Evolutionary conservation across 2,797 vertebrate species (phyloP).

Genomic region (Chelonia mydas): DNA sequence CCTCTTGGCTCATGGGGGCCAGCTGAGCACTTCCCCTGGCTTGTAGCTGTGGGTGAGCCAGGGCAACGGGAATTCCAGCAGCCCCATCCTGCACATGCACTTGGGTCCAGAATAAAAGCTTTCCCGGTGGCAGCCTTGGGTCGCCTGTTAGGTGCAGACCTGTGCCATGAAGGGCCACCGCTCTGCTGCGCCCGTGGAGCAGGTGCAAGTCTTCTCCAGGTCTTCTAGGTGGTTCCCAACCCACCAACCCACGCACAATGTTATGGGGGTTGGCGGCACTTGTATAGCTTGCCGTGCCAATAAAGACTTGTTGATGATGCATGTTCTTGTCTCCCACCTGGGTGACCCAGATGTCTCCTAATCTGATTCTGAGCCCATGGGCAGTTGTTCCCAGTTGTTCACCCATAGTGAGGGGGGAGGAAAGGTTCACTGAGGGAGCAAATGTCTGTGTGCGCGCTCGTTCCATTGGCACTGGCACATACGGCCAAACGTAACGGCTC

Average conservation of each 20-base stretch:
- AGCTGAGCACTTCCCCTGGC: background rate
- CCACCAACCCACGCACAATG: background rate
- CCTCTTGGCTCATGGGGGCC: no score
- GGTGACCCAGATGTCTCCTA: background rate
- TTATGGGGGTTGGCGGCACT: background rate
- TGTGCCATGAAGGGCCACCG: background rate
- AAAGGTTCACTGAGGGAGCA: background rate
- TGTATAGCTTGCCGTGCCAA: background rate
- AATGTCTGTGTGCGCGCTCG: background rate
- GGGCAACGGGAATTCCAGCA: background rate
- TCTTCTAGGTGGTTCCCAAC: background rate
- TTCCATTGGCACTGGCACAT: background rate
- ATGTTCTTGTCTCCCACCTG: background rate
- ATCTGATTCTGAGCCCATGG: background rate
- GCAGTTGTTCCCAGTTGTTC: background rate
- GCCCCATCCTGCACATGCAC: background rate
- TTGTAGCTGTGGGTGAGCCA: background rate
- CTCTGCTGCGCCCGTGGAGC: background rate
- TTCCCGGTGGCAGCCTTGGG: background rate
- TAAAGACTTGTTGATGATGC: background rate
- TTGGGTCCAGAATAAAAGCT: background rate
- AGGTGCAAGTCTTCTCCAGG: background rate
- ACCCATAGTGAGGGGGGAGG: background rate
- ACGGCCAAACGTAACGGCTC: background rate
- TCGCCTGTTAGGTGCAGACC: background rate